phyloP scores from a whole-genome alignment of 2,113 vertebrate species.

The Ondatra zibethicus region DNA sequence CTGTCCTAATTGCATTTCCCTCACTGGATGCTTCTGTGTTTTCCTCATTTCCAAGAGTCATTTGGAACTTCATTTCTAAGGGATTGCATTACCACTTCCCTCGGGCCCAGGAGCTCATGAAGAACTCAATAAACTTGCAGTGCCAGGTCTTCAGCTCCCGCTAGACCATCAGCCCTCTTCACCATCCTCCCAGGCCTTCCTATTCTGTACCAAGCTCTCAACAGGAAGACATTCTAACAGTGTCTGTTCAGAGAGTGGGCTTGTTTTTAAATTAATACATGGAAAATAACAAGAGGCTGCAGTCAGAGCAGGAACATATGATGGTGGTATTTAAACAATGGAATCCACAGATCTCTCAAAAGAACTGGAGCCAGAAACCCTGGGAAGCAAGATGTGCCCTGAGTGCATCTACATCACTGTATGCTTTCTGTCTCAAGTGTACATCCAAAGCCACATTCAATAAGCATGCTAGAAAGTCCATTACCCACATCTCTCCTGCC shows the following conservation, averaged over 20 bases:
- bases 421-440: not conserved
- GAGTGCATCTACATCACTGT: not conserved
- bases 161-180: not conserved
- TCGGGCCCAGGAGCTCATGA: not conserved
- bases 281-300: not conserved
- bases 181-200: not conserved
- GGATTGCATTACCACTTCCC: not conserved
- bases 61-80: slow-evolving; percentile 21
- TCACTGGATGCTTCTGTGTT: not conserved
- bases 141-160: not conserved
- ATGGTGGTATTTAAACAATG: not conserved
- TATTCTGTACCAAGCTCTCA: not conserved
- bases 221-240: not conserved
- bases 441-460: not conserved
- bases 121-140: not conserved
- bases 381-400: too few species aligned
- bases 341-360: not conserved
- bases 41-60: not conserved
- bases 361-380: not conserved
- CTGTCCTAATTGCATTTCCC: not conserved
- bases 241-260: not conserved
- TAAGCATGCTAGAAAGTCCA: not conserved
- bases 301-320: slow-evolving; percentile 18
- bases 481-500: not conserved
- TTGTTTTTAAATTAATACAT: not conserved